A percentile compares a stretch with the other conserved stretches of the same genome.
Evolutionary conservation across 2,888 invertebrate genomes (phyloP).

Genomic region (Dorcus hopei): DNA sequence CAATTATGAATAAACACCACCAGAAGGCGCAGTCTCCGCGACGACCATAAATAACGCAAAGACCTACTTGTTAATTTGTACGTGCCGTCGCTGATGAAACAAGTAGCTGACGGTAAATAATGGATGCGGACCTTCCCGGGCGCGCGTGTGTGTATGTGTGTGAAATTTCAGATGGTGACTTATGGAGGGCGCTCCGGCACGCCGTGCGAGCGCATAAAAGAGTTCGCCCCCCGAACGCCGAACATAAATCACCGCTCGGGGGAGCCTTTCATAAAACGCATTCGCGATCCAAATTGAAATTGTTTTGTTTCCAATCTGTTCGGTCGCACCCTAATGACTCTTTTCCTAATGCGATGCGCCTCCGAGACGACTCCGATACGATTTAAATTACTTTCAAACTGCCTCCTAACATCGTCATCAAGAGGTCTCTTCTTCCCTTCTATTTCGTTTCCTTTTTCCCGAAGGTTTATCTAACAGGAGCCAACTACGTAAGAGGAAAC

Average conservation of each 20-base stretch:
- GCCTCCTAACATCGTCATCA: constrained; percentile 14
- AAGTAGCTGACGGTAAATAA: constrained; percentile 10
- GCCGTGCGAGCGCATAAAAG: constrained; percentile 19
- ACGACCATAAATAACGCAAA: neutral
- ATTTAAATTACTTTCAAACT: constrained; percentile 19
- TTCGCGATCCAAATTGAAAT: constrained; percentile 35
- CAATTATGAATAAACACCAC: too few species aligned
- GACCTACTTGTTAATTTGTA: neutral
- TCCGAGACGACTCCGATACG: constrained; percentile 11
- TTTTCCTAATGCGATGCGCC: constrained; percentile 23
- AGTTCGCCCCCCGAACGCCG: constrained; percentile 20
- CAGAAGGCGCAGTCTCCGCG: too few species aligned
- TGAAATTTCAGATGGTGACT: constrained; percentile 16
- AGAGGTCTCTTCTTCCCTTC: constrained; percentile 15
- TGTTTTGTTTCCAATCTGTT: constrained; percentile 31
- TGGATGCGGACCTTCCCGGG: constrained; percentile 6
- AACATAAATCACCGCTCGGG: constrained; percentile 34
- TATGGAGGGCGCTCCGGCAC: constrained; percentile 13
- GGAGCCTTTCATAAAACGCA: constrained; percentile 35
- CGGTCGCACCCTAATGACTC: constrained; percentile 28
- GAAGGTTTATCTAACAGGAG: too few species aligned
- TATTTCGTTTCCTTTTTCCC: too few species aligned
- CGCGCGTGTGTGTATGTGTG: constrained; percentile 7
- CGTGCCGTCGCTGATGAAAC: constrained; percentile 1
- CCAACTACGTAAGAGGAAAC: too few species aligned